Evolutionary conservation across 2,113 vertebrate species (phyloP).

Genomic region (Platycercus adscitus): DNA sequence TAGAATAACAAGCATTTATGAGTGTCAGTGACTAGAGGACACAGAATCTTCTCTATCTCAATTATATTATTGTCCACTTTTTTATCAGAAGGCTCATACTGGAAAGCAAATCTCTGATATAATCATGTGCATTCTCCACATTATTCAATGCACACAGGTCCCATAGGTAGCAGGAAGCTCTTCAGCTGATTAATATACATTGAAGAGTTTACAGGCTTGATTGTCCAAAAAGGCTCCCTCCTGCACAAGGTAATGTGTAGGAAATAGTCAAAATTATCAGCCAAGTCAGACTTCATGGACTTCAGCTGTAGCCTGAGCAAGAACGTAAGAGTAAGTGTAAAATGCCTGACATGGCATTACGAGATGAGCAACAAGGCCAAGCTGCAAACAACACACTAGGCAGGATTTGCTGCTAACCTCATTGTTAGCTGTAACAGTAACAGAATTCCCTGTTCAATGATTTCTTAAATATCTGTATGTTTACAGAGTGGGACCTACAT

Average conservation of each 20-base stretch:
- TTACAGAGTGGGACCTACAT: too few relatives aligned
- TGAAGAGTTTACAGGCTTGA: slow-evolving; percentile 48
- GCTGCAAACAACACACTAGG: too few relatives aligned
- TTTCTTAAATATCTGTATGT: background rate
- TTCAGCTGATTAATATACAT: slow-evolving; percentile 50
- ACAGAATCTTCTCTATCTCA: slow-evolving; percentile 59
- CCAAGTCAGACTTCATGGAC: background rate
- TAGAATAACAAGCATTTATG: slow-evolving; percentile 15
- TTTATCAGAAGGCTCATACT: slow-evolving; percentile 12
- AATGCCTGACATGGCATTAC: background rate
- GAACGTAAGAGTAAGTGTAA: background rate
- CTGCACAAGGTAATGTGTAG: slow-evolving; percentile 48
- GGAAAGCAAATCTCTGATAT: slow-evolving; percentile 18
- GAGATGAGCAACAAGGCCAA: background rate
- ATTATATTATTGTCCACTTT: slow-evolving; percentile 49
- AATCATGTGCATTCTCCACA: background rate
- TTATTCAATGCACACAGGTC: background rate
- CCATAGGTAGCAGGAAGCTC: slow-evolving; percentile 43
- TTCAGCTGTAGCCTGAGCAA: background rate
- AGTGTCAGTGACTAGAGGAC: slow-evolving; percentile 11
- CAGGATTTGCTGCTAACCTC: background rate
- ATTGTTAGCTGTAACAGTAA: background rate
- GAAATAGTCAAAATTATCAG: slow-evolving; percentile 64
- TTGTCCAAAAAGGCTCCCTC: background rate
- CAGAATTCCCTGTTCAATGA: background rate